These are phyloP conservation scores for Seriola rivoliana DNA, from an alignment of 2,113 vertebrate species.

Conservation along the genomic window DNA sequence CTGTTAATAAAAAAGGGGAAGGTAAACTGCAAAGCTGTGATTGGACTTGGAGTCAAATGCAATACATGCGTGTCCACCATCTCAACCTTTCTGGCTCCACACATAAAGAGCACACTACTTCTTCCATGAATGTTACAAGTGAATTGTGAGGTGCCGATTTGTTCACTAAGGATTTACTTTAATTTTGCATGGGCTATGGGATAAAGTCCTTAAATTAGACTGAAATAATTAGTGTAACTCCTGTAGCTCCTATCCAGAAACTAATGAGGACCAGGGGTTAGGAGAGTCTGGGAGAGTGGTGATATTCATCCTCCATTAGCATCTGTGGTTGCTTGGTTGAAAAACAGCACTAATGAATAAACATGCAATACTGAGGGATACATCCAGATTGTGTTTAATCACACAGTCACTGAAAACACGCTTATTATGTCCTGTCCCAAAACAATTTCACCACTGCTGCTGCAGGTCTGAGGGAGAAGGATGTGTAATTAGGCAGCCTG, in stretches of 20 bases:
- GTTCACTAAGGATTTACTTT: background rate
- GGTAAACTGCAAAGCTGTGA: background rate
- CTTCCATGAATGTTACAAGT: background rate
- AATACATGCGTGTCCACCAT: background rate
- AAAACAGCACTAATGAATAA: conserved; percentile 47
- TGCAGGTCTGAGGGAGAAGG: conserved; percentile 18
- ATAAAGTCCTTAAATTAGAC: conserved; percentile 32
- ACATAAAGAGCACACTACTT: background rate
- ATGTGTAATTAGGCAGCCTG: conserved; percentile 48
- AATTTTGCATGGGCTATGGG: conserved; percentile 13
- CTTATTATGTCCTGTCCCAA: conserved; percentile 29
- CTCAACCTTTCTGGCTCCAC: background rate
- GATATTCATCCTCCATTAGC: conserved; percentile 28
- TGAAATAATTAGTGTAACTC: conserved; percentile 42
- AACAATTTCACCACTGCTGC: conserved; percentile 29
- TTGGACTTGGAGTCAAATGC: background rate
- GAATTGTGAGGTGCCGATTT: background rate
- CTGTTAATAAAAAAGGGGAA: background rate
- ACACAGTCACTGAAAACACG: conserved; percentile 28
- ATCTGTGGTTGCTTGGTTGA: conserved; percentile 18
- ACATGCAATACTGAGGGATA: conserved; percentile 12
- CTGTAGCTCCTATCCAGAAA: conserved; percentile 27
- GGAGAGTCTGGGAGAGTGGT: conserved; percentile 27
- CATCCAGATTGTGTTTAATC: conserved; percentile 44
- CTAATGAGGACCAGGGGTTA: conserved; percentile 51